Evolutionary conservation across 2,888 invertebrate genomes (phyloP), one percentile per base, ranked within the genome.

Genomic region (Aproaerema taeniolella): DNA sequence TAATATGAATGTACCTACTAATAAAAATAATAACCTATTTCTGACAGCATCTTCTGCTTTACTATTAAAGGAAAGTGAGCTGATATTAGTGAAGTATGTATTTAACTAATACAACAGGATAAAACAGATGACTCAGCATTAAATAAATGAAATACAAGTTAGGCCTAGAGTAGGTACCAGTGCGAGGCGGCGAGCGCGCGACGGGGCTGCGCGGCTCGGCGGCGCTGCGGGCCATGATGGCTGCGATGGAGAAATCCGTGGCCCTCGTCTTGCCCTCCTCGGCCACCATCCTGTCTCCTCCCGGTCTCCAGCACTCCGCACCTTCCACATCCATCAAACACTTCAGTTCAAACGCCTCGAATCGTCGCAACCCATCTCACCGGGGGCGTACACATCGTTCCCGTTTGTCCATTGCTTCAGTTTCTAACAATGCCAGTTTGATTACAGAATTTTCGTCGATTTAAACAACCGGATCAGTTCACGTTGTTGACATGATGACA

Each of bases 211-310:
- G 78, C 58, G 77, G 75, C 61, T 82, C 78, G 46, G 68, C 76
- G 59, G 76, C 79, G 66, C 80, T 83, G 54, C 90, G 88, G 55
- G 95, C 95, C 95, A 97, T 97, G 77, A 97, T 96, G 66, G 96
- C 96, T 58, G 96, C 96, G 72, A 97, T 97, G 73, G 95, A 96
- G 89, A 97, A 97, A 89, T 97, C 97, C 67, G 97, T 97, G 69
- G 96, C 95, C 80, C 74, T 68, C 50, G 79, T 80, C 75, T 80
- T 81, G 54, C 80, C 61, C 52, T 85, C 83, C 66, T 79, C 82
- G 54, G 83, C 80, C 72, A 85, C 78, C 81, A 85, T 83, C 74
- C 75, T 85, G 67, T 70, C 76, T 46, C 67, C 75, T 49, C 57
- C 63, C 50, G 67, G 56, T 65, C 67, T 64, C 81, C 83, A 83